Evolutionary conservation across 2,888 invertebrate species (phyloP).

Genomic region (Halictus ligatus): DNA sequence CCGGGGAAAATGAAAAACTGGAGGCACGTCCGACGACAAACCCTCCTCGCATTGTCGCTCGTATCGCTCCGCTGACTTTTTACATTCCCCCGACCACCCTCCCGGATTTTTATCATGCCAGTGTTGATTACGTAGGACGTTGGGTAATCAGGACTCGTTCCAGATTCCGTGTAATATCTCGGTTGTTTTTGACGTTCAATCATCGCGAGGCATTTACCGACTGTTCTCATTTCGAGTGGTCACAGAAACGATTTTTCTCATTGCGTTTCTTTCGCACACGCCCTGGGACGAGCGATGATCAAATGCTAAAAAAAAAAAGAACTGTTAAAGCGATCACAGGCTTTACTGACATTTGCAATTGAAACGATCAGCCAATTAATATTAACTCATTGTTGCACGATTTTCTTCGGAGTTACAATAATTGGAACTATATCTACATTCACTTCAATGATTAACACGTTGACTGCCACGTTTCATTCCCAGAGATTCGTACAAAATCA

Average conservation of each 20-base stretch:
- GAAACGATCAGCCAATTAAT: no score
- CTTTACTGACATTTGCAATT: no score
- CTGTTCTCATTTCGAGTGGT: background rate
- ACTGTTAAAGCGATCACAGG: background rate
- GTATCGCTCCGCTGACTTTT: constrained; percentile 22
- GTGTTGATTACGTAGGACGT: constrained; percentile 31
- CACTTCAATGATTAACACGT: no score
- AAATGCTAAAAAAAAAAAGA: background rate
- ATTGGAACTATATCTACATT: no score
- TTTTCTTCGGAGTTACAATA: background rate
- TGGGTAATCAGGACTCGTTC: background rate
- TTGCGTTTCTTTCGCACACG: background rate
- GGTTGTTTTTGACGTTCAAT: background rate
- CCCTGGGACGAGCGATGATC: background rate
- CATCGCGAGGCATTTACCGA: background rate
- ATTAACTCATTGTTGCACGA: background rate
- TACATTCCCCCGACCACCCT: background rate
- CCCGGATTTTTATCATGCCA: constrained; percentile 27
- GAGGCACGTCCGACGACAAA: constrained; percentile 16
- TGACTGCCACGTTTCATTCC: no score
- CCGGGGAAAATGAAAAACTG: constrained; percentile 38
- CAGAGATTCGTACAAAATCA: no score
- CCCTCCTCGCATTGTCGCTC: constrained; percentile 17
- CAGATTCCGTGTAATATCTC: constrained; percentile 7
- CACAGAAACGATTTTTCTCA: background rate